Evolutionary conservation across 2,888 invertebrate genomes (phyloP).

Genomic region (Amphimallon solstitiale): DNA sequence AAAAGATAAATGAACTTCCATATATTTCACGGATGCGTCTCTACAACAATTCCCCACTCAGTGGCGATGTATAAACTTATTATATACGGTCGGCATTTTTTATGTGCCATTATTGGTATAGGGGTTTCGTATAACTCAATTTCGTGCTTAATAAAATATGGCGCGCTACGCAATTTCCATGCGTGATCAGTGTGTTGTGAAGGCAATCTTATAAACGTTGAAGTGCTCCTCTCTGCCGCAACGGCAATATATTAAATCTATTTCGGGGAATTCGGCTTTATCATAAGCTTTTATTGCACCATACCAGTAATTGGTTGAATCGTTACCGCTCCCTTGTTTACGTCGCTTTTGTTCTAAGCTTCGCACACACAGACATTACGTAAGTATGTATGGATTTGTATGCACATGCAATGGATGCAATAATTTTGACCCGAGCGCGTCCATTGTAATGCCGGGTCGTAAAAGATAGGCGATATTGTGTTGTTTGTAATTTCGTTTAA

Average conservation of each 20-base stretch:
- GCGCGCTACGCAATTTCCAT: conserved; percentile 35
- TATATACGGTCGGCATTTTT: conserved; percentile 6
- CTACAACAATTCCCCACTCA: not conserved
- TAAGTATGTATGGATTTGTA: too few relatives aligned
- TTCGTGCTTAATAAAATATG: conserved; percentile 46
- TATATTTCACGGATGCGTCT: too few relatives aligned
- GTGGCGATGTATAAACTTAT: conserved; percentile 15
- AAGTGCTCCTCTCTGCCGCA: not conserved
- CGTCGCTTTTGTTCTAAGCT: not conserved
- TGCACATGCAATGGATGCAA: too few relatives aligned
- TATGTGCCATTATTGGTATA: conserved; percentile 24
- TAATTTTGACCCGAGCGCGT: too few relatives aligned
- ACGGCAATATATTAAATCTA: conserved; percentile 13
- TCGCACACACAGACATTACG: too few relatives aligned
- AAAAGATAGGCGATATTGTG: too few relatives aligned
- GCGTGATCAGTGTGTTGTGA: conserved; percentile 28
- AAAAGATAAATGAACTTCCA: too few relatives aligned
- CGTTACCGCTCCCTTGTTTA: not conserved
- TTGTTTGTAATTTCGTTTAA: too few relatives aligned
- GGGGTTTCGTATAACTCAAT: conserved; percentile 42
- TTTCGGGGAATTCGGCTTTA: conserved; percentile 14
- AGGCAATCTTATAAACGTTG: conserved; percentile 26
- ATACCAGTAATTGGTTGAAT: conserved; percentile 4
- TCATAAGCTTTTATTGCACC: conserved; percentile 25
- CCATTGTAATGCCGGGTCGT: too few relatives aligned